These are phyloP conservation scores for Delia radicum DNA, from an alignment of 1,140 invertebrate genomes.

Conservation along the genomic window DNA sequence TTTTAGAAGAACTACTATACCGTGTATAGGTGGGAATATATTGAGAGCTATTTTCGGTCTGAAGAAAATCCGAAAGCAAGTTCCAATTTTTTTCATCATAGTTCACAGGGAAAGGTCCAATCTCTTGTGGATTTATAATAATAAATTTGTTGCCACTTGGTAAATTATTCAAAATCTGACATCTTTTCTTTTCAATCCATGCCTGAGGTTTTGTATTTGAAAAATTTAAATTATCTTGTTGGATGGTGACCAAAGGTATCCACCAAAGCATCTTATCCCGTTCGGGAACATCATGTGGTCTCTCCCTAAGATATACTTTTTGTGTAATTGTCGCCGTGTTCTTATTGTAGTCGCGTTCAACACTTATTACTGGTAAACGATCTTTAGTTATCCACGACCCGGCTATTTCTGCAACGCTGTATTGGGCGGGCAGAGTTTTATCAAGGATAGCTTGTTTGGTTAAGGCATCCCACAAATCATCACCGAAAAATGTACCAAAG, in stretches of 20 bases:
- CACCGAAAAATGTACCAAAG: constrained; percentile 73
- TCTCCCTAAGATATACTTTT: constrained; percentile 69
- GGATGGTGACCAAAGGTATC: constrained; percentile 65
- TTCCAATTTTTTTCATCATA: constrained; percentile 80
- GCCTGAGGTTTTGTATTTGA: constrained; percentile 57
- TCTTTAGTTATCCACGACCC: constrained; percentile 81
- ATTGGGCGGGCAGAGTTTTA: constrained; percentile 59
- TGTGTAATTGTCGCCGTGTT: constrained; percentile 67
- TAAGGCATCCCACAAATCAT: constrained; percentile 79
- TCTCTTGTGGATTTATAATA: constrained; percentile 78
- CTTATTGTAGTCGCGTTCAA: constrained; percentile 68
- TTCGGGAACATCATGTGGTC: constrained; percentile 66
- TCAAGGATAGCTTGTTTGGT: constrained; percentile 67
- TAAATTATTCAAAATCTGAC: constrained; percentile 58
- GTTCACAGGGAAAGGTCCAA: constrained; percentile 79
- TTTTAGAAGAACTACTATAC: too few species aligned
- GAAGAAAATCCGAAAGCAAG: constrained; percentile 66
- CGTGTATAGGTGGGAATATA: constrained; percentile 67
- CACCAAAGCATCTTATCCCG: constrained; percentile 68
- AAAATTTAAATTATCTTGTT: constrained; percentile 62
- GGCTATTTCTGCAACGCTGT: constrained; percentile 68
- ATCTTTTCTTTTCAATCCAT: constrained; percentile 64
- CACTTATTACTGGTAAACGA: constrained; percentile 75
- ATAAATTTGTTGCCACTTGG: constrained; percentile 64
- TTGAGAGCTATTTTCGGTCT: constrained; percentile 57